Conservation (phyloP, 2,113 vertebrate genomes). For the Prunella himalayana region DNA sequence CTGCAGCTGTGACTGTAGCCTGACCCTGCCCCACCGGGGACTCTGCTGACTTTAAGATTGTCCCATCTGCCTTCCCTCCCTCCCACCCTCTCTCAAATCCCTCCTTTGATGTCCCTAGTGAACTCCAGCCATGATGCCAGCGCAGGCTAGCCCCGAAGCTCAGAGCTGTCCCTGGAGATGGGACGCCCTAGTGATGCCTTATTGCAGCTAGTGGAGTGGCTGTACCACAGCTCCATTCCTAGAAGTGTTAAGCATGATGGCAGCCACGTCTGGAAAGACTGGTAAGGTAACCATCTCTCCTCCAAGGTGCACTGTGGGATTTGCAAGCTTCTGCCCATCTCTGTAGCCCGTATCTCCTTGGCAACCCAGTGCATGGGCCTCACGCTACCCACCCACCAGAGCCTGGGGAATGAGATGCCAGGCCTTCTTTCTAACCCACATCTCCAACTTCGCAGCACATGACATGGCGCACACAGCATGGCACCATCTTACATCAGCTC, state of each 20-base stretch:
- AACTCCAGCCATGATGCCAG: constrained; percentile 68
- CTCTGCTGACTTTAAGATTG: constrained; percentile 15
- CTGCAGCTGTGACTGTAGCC: not conserved
- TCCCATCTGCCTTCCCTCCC: constrained; percentile 42
- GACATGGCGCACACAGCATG: constrained; percentile 70
- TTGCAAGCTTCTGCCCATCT: constrained; percentile 67
- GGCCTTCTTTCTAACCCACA: constrained; percentile 71
- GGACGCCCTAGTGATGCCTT: constrained; percentile 62
- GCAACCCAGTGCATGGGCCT: constrained; percentile 72
- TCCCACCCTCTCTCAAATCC: constrained; percentile 56
- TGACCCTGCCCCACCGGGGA: not conserved
- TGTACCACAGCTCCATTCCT: constrained; percentile 66
- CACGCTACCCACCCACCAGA: constrained; percentile 69
- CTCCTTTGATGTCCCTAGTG: constrained; percentile 74
- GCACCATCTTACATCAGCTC: constrained; percentile 53
- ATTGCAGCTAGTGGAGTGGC: constrained; percentile 67
- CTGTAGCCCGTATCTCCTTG: constrained; percentile 60
- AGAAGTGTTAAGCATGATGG: constrained; percentile 68
- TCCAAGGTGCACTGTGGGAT: constrained; percentile 63
- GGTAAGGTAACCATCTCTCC: constrained; percentile 69
- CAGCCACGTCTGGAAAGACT: constrained; percentile 64
- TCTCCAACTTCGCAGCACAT: constrained; percentile 65
- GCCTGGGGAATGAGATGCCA: constrained; percentile 64
- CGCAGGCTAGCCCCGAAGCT: constrained; percentile 69
- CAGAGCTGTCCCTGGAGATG: constrained; percentile 66